Evolutionary conservation across 2,888 invertebrate genomes (phyloP).

Genomic region (Xylota segnis): DNA sequence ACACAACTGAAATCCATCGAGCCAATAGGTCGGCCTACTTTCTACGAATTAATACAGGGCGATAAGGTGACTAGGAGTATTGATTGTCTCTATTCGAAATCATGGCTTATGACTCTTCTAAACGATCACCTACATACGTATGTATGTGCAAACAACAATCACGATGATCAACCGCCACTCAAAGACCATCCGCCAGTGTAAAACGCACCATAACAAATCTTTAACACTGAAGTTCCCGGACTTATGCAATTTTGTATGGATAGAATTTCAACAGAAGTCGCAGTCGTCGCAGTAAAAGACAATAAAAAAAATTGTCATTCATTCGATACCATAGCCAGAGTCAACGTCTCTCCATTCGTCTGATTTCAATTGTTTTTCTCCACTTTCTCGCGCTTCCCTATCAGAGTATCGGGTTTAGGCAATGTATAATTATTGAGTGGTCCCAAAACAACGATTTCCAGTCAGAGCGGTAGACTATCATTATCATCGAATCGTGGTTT

Average conservation of each 20-base stretch:
- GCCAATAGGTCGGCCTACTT: too few relatives aligned
- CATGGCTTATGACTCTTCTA: too few relatives aligned
- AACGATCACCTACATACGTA: too few relatives aligned
- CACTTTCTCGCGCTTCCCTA: constrained; percentile 49
- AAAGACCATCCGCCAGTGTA: neutral
- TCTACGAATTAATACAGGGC: too few relatives aligned
- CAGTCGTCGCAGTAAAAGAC: constrained; percentile 21
- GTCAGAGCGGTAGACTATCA: constrained; percentile 38
- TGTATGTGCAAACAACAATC: too few relatives aligned
- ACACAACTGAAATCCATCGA: too few relatives aligned
- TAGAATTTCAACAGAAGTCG: constrained; percentile 53
- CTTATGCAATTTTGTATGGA: constrained; percentile 51
- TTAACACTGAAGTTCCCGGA: constrained; percentile 26
- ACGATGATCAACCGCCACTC: neutral
- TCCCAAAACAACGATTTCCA: constrained; percentile 51
- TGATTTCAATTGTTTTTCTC: constrained; percentile 29
- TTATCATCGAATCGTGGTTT: constrained; percentile 38
- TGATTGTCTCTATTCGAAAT: too few relatives aligned
- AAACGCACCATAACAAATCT: constrained; percentile 2
- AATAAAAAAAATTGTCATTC: constrained; percentile 33
- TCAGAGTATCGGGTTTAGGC: constrained; percentile 53
- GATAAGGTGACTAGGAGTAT: too few relatives aligned
- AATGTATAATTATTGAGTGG: constrained; percentile 55
- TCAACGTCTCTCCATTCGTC: constrained; percentile 35
- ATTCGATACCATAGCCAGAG: constrained; percentile 34